A percentile compares a stretch with the other conserved stretches of the same genome.
phyloP scores from a whole-genome alignment of 2,113 vertebrate genomes.

The Antennarius striatus region DNA sequence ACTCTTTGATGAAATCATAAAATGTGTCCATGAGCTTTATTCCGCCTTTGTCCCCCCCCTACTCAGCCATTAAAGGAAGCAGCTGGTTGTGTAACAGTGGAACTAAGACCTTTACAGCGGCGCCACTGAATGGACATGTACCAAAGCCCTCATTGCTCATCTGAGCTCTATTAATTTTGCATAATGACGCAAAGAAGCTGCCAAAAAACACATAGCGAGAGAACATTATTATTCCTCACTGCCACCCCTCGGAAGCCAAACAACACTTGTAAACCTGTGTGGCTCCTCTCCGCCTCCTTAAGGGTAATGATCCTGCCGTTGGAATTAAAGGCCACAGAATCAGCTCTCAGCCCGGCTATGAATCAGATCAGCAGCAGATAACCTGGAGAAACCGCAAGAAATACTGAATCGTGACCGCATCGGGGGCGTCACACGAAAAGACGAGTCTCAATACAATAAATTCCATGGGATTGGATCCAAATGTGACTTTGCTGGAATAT shows the following conservation, averaged over 20 bases:
- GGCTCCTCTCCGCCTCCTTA: constrained; percentile 39
- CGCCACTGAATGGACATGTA: constrained; percentile 37
- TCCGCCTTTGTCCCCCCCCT: constrained; percentile 38
- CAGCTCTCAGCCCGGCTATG: constrained; percentile 52
- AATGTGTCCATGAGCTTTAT: constrained; percentile 43
- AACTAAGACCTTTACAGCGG: constrained; percentile 37
- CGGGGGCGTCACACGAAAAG: no score
- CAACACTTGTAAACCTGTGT: constrained; percentile 51
- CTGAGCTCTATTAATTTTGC: constrained; percentile 38
- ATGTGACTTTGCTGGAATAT: no score
- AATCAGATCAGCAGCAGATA: constrained; percentile 68
- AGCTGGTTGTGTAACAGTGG: constrained; percentile 34
- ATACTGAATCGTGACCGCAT: no score
- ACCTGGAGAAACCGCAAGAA: no score
- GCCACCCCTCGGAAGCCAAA: constrained; percentile 31
- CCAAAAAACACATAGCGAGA: constrained; percentile 1
- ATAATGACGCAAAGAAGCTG: constrained; percentile 49
- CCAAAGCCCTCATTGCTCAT: constrained; percentile 46
- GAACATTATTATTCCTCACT: constrained; percentile 38
- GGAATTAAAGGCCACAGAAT: constrained; percentile 68
- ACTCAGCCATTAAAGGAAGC: constrained; percentile 21
- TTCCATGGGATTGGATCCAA: no score
- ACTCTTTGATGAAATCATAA: constrained; percentile 40
- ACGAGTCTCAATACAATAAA: no score
- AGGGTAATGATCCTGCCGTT: constrained; percentile 54